These are phyloP conservation scores for Agrilus planipennis DNA, from an alignment of 1,140 invertebrate species.

Conservation along the genomic window DNA sequence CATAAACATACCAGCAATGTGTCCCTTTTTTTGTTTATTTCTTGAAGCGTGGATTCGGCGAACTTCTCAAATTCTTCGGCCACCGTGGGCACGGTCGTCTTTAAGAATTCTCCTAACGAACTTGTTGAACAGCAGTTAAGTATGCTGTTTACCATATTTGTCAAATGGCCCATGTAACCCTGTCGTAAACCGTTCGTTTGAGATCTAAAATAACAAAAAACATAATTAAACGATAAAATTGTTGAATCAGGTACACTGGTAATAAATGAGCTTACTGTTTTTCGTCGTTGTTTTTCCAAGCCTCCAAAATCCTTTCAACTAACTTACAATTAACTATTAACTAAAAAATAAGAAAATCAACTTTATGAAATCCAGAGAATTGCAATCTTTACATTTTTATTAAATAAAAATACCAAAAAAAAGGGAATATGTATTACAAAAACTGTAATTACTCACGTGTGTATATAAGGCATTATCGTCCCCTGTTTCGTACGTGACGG, in stretches of 20 bases:
- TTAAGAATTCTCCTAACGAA: conserved; percentile 38
- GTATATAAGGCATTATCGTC: conserved; percentile 38
- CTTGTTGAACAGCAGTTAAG: conserved; percentile 36
- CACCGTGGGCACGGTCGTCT: conserved; percentile 43
- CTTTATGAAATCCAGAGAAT: conserved; percentile 7
- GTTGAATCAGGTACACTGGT: conserved; percentile 16
- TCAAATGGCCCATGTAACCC: conserved; percentile 43
- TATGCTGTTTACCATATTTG: conserved; percentile 45
- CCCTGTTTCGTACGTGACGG: conserved; percentile 23
- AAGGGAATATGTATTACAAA: too few species aligned
- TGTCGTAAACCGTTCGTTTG: conserved; percentile 28
- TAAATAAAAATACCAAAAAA: neutral
- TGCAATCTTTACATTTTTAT: too few species aligned
- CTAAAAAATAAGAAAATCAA: conserved; percentile 29
- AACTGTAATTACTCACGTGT: conserved; percentile 43
- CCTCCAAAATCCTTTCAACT: conserved; percentile 38
- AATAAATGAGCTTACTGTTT: conserved; percentile 41
- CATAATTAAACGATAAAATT: conserved; percentile 10
- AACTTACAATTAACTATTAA: conserved; percentile 40
- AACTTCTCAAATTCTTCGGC: conserved; percentile 48
- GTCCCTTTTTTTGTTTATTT: conserved; percentile 50
- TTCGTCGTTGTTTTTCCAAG: conserved; percentile 41
- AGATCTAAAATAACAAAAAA: conserved; percentile 9
- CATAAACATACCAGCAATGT: conserved; percentile 37
- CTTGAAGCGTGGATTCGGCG: conserved; percentile 41